These are phyloP conservation scores for Semaprochilodus insignis DNA, from an alignment of 2,797 vertebrate genomes.

Conservation along the genomic window DNA sequence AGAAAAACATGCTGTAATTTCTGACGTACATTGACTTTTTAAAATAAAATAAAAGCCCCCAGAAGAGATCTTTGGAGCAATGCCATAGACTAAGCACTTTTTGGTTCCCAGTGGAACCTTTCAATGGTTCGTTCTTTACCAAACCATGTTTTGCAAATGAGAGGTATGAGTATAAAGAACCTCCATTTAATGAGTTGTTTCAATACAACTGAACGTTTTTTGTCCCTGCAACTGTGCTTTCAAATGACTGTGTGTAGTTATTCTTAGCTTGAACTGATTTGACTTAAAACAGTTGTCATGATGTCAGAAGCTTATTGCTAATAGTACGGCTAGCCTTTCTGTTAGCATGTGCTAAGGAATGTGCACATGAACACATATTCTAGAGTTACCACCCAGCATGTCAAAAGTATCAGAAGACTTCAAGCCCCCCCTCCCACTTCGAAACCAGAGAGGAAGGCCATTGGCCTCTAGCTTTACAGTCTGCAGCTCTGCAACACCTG, in stretches of 20 bases:
- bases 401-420: conserved; percentile 62
- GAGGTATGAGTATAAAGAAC: neutral
- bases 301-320: conserved; percentile 12
- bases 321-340: conserved; percentile 31
- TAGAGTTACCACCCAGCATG: conserved; percentile 63
- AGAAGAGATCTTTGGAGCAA: too few relatives aligned
- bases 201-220: too few relatives aligned
- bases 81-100: neutral
- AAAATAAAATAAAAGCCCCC: too few relatives aligned
- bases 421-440: conserved; percentile 47
- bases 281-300: neutral
- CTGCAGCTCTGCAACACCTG: conserved; percentile 68
- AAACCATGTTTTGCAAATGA: neutral
- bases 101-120: neutral
- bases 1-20: too few relatives aligned
- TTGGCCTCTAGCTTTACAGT: conserved; percentile 58
- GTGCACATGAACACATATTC: conserved; percentile 54
- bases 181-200: neutral
- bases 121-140: neutral
- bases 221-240: neutral
- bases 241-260: neutral
- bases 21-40: too few relatives aligned
- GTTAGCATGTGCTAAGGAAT: conserved; percentile 43
- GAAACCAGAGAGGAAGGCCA: conserved; percentile 69
- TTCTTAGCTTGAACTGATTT: neutral